Evolutionary conservation across 2,888 invertebrate species (phyloP), one percentile per base, ranked within the genome.

Genomic region (Microplitis deprimator): DNA sequence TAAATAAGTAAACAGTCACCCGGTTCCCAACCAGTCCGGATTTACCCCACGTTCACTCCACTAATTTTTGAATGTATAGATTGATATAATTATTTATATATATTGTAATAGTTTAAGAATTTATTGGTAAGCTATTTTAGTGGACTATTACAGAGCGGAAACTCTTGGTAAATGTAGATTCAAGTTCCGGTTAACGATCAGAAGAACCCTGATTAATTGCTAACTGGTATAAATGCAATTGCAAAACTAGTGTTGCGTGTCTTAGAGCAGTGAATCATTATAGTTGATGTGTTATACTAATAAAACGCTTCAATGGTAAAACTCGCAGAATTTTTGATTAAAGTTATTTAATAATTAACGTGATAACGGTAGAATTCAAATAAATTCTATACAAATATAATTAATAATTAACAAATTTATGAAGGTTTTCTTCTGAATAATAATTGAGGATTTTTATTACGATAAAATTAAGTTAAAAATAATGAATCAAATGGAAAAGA

Each of bases 121-220:
- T 38, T 50, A 50, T 50, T 50, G 13, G 50, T 50, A 50, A 50
- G 7, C 68, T 70, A 70, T 77, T 70, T 39, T 39, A 17, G 69
- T 13, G 20, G 62, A 67, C 39, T 40, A 72, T 72, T 68, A 41
- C 50, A 38, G 38, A 67, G 7, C 67, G 59, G 73, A 73, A 64
- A 62, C 59, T 68, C 65, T 65, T 40, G 39, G 69, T 74, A 65
- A 69, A 77, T 77, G 77, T 73, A 77, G 73, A 77, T 77, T 65
- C 39, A 16, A 65, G 69, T 73, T 77, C 77, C 73, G 69, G 59
- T 65, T 70, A 70, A 70, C 77, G 73, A 77, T 77, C 72, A 65
- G 67, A 61, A 59, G 76, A 73, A 59, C 69, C 29, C 73, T 77
- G 77, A 77, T 68, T 73, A 77, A 77, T 77, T 69, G 73, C 59